A percentile compares a stretch with the other conserved stretches of the same genome.
phyloP scores from a whole-genome alignment of 2,797 vertebrate genomes.

The Arctocebus calabarensis region DNA sequence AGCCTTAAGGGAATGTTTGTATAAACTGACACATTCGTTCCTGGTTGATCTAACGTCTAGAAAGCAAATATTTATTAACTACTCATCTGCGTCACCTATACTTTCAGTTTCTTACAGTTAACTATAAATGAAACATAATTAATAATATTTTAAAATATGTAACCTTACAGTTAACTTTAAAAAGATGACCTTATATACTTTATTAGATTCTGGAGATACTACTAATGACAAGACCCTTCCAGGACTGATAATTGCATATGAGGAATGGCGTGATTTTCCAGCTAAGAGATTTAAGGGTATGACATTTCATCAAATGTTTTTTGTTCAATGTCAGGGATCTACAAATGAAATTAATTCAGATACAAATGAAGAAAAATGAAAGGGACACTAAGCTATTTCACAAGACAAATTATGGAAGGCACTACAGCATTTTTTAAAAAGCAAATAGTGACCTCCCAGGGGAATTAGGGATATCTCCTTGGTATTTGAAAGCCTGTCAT shows the following conservation, averaged over 20 bases:
- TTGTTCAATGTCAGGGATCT: conserved; percentile 33
- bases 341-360: conserved; percentile 60
- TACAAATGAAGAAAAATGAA: conserved; percentile 58
- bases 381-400: conserved; percentile 33
- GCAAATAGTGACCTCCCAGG: background rate
- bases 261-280: conserved; percentile 10
- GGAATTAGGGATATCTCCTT: background rate
- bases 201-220: background rate
- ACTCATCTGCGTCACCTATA: background rate
- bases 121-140: background rate
- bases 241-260: conserved; percentile 30
- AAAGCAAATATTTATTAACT: conserved; percentile 38
- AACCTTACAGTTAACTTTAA: background rate
- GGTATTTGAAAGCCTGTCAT: conserved; percentile 63
- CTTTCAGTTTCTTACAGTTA: background rate
- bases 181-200: background rate
- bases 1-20: conserved; percentile 38
- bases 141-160: conserved; percentile 26
- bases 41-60: background rate
- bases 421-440: conserved; percentile 59
- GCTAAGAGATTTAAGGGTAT: background rate
- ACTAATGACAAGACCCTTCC: background rate
- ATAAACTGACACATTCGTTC: background rate
- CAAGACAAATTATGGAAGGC: conserved; percentile 30
- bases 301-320: conserved; percentile 59